Conservation (phyloP, 2,113 vertebrate species). For the Chitala chitala region DNA sequence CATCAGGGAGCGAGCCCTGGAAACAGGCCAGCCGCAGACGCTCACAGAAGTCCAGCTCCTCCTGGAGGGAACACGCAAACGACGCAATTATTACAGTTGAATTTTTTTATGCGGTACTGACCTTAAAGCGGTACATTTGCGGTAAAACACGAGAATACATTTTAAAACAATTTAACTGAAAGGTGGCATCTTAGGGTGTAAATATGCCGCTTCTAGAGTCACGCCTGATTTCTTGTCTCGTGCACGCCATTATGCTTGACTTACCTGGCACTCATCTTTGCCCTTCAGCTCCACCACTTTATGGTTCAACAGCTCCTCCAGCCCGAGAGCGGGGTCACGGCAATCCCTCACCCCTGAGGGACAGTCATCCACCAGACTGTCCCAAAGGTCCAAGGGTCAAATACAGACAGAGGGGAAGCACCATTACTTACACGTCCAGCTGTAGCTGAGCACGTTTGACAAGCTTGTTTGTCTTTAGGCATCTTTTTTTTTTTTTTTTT, state of each 20-base stretch:
- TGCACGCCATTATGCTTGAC: no score
- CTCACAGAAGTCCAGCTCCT: slow-evolving; percentile 80
- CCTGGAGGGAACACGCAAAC: slow-evolving; percentile 47
- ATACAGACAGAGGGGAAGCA: neutral
- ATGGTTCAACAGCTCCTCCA: slow-evolving; percentile 73
- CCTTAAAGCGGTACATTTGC: no score
- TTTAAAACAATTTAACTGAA: no score
- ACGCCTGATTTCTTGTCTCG: no score
- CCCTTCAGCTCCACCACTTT: slow-evolving; percentile 64
- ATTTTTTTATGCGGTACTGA: neutral
- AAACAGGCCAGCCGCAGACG: slow-evolving; percentile 67
- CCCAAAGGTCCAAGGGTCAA: neutral
- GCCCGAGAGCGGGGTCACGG: slow-evolving; percentile 59
- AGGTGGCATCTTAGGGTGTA: no score
- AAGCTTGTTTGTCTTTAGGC: no score
- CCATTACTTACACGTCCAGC: neutral
- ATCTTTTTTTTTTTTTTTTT: no score
- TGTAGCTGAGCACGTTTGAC: no score
- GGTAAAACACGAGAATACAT: no score
- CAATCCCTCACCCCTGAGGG: slow-evolving; percentile 72
- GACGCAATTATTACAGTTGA: neutral
- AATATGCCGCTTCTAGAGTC: no score
- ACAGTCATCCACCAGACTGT: slow-evolving; percentile 75
- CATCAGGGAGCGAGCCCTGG: slow-evolving; percentile 54
- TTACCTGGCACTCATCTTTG: slow-evolving; percentile 77